phyloP scores from a whole-genome alignment of 2,113 vertebrate genomes.

The Orientallactaga bullata region DNA sequence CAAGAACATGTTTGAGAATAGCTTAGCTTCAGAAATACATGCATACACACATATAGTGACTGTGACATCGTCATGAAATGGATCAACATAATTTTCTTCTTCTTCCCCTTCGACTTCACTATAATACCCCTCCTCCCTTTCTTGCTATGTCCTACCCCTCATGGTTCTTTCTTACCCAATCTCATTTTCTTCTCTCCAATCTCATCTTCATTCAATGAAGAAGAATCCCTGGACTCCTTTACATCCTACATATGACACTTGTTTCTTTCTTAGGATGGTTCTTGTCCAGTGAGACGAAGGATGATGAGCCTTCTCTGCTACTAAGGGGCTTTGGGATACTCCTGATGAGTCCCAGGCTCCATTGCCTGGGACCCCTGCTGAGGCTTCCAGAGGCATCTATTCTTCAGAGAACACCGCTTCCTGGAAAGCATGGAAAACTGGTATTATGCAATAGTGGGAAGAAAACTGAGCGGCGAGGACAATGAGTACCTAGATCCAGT shows the following conservation, averaged over 20 bases:
- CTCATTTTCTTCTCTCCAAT: not conserved
- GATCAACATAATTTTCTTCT: not conserved
- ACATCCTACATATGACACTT: not conserved
- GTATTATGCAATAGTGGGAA: not conserved
- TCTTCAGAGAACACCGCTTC: not conserved
- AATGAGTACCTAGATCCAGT: not conserved
- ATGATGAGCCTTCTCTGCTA: not conserved
- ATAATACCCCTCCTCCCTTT: not conserved
- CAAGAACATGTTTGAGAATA: not conserved
- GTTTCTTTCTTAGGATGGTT: not conserved
- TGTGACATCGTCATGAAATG: not conserved
- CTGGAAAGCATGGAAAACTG: slow-evolving; percentile 17
- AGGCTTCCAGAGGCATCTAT: not conserved
- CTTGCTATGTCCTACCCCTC: not conserved
- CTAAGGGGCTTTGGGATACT: not conserved
- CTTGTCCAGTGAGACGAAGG: not conserved
- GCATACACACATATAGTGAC: not conserved
- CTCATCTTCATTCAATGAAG: not conserved
- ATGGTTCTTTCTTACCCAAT: not conserved
- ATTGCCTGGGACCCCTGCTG: not conserved
- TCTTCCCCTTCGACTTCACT: not conserved
- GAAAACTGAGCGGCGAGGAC: not conserved
- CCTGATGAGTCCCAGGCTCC: not conserved
- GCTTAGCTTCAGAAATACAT: not conserved
- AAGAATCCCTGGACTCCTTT: not conserved